Base-by-base conservation (phyloP, 2,888 invertebrate genomes). In the Yponomeuta evonymella region DNA sequence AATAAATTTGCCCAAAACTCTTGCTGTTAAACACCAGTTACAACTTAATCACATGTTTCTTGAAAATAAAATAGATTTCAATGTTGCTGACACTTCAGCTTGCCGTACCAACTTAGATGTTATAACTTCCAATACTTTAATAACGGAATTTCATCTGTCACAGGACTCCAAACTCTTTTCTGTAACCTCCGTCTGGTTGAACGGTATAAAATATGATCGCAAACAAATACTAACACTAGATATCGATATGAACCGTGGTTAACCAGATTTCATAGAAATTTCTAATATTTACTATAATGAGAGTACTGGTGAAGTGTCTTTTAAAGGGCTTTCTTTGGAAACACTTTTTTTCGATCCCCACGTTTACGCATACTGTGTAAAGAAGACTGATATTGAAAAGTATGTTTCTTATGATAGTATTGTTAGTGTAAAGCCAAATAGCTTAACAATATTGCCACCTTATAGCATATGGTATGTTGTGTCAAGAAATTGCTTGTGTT, bases 1-100 rank as follows among this genome's bases (percentile, higher is more conserved):
- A 67, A 36, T 67, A 11, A 67, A 67, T 67, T 15, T 67, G 15
- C 15, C 36, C n/a, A 33, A 33, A 67, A 36, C 67, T 12, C 36
- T 67, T 33, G 67, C 67, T 15, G 36, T 67, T 11, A 67, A 67
- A 36, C 67, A 67, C 36, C 67, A 67, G 36, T 36, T 67, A 15
- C 67, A 67, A 36, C 43, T 67, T 11, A 67, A 67, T 36, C 15
- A 67, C 15, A 67, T 36, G n/a, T 67, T 67, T 36, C 9, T 67
- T 58, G n/a, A 58, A 12, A 58, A 58, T n/a, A 58, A 33, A 33
- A 33, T 33, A 4, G 33, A 33, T 33, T 33, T 33, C 33, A 58
- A n/a, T 8, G 58, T 58, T 12, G 3, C n/a, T 58, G 58, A 58
- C 12, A 58, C n/a, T 58, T 58, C 58, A n/a, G 58, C 58, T 58